Evolutionary conservation across 2,797 vertebrate genomes (phyloP).

Genomic region (Mus spretus): DNA sequence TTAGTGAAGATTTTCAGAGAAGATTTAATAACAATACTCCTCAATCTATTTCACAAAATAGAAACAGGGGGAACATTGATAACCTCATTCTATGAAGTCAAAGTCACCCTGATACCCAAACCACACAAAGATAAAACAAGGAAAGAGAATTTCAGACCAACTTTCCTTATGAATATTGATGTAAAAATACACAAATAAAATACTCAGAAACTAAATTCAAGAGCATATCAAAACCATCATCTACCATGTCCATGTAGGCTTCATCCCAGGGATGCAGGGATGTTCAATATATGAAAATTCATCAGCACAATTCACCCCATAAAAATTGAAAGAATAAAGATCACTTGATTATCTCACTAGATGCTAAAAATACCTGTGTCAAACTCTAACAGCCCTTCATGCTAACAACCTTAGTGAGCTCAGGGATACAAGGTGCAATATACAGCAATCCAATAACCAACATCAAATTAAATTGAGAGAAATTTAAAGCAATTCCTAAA

Average conservation of each 20-base stretch:
- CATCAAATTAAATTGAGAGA: too few species aligned
- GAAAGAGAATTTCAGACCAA: neutral
- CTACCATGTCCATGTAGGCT: neutral
- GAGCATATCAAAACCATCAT: neutral
- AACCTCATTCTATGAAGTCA: neutral
- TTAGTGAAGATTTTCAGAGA: neutral
- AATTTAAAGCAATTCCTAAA: too few species aligned
- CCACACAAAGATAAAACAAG: neutral
- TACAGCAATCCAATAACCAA: too few species aligned
- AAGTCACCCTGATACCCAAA: neutral
- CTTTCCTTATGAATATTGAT: neutral
- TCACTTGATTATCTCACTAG: neutral
- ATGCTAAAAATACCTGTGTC: neutral
- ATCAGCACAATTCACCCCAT: neutral
- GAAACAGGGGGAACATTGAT: neutral
- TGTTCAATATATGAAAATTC: neutral
- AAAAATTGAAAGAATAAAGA: neutral
- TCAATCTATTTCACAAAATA: neutral
- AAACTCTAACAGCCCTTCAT: neutral
- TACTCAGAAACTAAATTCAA: neutral
- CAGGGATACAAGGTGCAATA: too few species aligned
- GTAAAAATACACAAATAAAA: neutral
- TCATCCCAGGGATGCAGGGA: neutral
- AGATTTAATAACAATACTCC: neutral
- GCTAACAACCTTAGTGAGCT: neutral